Percentiles rank a stretch among this genome's conserved stretches.
Evolutionary conservation across 2,113 vertebrate genomes (phyloP).

Genomic region (Atlantisia rogersi): DNA sequence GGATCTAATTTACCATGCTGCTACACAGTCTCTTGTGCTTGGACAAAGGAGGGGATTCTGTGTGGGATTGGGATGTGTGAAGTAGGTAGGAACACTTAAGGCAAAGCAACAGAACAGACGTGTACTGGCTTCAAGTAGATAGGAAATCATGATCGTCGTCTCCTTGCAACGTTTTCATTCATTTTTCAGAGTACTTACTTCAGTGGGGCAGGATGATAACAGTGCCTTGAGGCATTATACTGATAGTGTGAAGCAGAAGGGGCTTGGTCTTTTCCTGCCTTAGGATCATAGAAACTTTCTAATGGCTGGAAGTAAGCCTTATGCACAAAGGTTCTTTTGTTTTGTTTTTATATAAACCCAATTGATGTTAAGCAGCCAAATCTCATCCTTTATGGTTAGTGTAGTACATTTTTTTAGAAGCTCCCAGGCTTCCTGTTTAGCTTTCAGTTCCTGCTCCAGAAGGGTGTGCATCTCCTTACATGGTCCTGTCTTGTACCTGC

Average conservation of each 20-base stretch:
- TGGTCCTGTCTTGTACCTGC: neutral
- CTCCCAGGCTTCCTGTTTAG: neutral
- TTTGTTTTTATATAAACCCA: conserved; percentile 37
- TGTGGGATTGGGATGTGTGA: neutral
- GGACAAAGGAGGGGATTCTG: neutral
- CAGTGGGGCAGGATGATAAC: neutral
- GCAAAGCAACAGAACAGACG: neutral
- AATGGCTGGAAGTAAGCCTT: conserved; percentile 3
- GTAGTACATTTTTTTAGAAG: neutral
- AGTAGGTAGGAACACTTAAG: neutral
- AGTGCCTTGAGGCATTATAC: neutral
- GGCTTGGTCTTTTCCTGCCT: neutral
- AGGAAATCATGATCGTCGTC: neutral
- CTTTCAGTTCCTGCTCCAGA: neutral
- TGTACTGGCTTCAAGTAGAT: neutral
- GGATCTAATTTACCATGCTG: neutral
- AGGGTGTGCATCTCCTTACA: neutral
- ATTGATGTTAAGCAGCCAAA: conserved; percentile 19
- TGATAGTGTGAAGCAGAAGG: neutral
- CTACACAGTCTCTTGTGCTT: neutral
- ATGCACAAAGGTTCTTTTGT: conserved; percentile 22
- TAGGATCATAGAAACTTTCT: neutral
- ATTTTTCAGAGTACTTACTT: neutral
- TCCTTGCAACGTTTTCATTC: neutral
- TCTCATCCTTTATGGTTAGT: conserved; percentile 18